phyloP scores from a whole-genome alignment of 2,113 vertebrate species.

The Brachypodius melanocephalos region DNA sequence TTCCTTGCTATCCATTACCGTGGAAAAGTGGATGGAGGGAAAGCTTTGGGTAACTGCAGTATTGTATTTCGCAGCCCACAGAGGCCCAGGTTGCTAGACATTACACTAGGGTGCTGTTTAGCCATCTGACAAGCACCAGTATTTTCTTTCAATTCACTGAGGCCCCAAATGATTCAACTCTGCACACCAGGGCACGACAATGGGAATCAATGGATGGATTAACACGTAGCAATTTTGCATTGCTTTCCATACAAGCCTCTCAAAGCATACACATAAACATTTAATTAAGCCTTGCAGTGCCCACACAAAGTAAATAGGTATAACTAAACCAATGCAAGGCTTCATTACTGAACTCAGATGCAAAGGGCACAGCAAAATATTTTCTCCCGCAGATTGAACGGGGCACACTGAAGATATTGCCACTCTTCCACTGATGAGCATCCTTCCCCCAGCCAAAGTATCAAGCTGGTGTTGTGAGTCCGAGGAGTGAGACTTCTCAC shows the following conservation, averaged over 20 bases:
- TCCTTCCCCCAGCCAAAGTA: not conserved
- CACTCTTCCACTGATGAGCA: rapidly evolving
- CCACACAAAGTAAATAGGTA: not conserved
- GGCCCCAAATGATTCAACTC: not conserved
- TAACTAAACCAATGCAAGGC: not conserved
- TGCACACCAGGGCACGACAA: not conserved
- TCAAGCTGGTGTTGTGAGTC: rapidly evolving
- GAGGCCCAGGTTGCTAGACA: not conserved
- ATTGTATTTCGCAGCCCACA: not conserved
- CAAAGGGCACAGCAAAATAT: not conserved
- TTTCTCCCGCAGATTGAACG: not conserved
- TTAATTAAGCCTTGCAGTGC: not conserved
- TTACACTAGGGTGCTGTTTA: not conserved
- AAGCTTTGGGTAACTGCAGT: not conserved
- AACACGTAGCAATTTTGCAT: not conserved
- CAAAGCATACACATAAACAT: not conserved
- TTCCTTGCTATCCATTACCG: not conserved
- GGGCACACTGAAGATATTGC: not conserved
- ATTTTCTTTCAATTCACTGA: not conserved
- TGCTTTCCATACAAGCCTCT: not conserved
- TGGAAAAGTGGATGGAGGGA: not conserved
- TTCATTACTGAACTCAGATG: not conserved
- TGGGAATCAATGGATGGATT: not conserved
- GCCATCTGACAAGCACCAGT: not conserved
- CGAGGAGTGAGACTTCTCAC: not conserved